A percentile compares a stretch with the other conserved stretches of the same genome.
These are phyloP conservation scores for Bradypodion ventrale DNA, from an alignment of 2,797 vertebrate species.

Conservation along the genomic window DNA sequence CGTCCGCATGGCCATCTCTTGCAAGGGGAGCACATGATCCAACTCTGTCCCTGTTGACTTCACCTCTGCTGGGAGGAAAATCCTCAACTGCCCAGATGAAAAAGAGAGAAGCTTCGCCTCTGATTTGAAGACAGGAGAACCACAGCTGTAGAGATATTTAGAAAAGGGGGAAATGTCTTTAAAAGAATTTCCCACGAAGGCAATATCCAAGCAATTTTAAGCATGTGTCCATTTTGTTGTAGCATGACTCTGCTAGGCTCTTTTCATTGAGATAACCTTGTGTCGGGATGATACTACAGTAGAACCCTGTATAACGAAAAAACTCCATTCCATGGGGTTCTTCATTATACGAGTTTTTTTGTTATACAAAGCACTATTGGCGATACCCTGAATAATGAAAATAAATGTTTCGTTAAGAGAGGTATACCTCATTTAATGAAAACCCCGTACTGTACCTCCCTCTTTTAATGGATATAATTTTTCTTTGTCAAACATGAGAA, in stretches of 20 bases:
- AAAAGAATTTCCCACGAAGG: background rate
- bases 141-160: conserved; percentile 82
- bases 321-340: too few relatives aligned
- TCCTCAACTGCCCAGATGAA: conserved; percentile 78
- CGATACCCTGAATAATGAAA: too few relatives aligned
- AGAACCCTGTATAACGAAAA: too few relatives aligned
- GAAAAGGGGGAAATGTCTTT: background rate
- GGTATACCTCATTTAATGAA: too few relatives aligned
- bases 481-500: background rate
- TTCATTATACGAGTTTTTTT: too few relatives aligned
- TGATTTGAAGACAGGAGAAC: conserved; percentile 79
- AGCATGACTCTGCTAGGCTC: too few relatives aligned
- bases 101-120: conserved; percentile 82
- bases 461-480: conserved; percentile 28
- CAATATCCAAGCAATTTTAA: conserved; percentile 28
- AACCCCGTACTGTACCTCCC: too few relatives aligned
- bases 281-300: too few relatives aligned
- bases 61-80: conserved; percentile 90
- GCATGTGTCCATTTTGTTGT: background rate
- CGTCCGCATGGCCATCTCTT: conserved; percentile 90
- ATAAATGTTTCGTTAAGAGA: too few relatives aligned
- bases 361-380: too few relatives aligned
- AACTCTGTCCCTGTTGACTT: conserved; percentile 86
- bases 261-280: too few relatives aligned
- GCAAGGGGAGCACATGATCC: conserved; percentile 87